Evolutionary conservation across 2,113 vertebrate genomes (phyloP).

Genomic region (Campylomormyrus tamandua): DNA sequence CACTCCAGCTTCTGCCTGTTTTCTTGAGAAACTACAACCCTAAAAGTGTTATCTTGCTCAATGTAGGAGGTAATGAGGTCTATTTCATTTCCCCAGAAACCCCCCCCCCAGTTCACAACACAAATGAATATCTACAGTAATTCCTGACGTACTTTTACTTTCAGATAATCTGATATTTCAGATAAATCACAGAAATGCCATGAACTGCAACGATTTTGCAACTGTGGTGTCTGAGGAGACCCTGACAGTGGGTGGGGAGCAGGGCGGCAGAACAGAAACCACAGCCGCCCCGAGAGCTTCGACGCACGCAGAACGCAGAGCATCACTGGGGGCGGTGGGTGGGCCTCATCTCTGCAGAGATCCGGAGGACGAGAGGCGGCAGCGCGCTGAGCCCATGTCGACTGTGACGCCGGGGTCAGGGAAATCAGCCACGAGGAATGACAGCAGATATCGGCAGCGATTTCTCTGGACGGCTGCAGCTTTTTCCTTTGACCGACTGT

Average conservation of each 20-base stretch:
- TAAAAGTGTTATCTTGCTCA: not conserved
- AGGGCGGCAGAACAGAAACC: not conserved
- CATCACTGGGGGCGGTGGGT: not conserved
- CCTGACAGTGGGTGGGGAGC: not conserved
- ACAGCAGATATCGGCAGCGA: not conserved
- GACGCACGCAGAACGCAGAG: too few relatives aligned
- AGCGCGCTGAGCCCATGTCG: not conserved
- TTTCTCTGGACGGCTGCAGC: constrained; percentile 18
- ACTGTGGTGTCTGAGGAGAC: not conserved
- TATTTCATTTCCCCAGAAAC: not conserved
- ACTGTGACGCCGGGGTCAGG: not conserved
- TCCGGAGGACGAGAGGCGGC: not conserved
- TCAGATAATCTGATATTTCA: not conserved
- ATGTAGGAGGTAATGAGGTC: not conserved
- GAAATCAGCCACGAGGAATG: not conserved
- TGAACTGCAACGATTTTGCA: not conserved
- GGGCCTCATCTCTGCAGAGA: not conserved
- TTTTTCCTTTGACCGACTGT: constrained; percentile 33
- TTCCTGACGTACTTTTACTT: not conserved
- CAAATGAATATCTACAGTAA: not conserved
- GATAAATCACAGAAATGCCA: not conserved
- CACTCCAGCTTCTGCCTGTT: not conserved
- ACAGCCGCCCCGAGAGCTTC: not conserved
- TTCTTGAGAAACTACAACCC: not conserved
- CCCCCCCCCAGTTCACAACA: not conserved